phyloP scores from a whole-genome alignment of 92 coral and sea anemone genomes.

The Porites rus region DNA sequence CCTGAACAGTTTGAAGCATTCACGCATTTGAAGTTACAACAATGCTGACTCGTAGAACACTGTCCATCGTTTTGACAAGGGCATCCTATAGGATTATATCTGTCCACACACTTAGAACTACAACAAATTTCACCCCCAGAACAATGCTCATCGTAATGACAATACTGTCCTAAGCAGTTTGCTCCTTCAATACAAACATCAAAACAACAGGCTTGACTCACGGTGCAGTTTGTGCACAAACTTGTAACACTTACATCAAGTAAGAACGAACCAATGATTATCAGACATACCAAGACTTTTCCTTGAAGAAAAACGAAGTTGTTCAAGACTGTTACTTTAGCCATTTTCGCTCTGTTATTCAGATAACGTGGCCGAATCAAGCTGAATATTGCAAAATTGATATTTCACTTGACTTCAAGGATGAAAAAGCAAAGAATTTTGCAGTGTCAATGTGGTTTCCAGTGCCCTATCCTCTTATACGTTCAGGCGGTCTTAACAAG shows the following conservation, averaged over 20 bases:
- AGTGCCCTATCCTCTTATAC: too few species aligned
- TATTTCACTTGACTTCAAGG: too few species aligned
- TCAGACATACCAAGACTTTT: not conserved
- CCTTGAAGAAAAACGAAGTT: not conserved
- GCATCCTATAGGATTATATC: not conserved
- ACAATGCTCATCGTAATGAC: not conserved
- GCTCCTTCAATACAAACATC: not conserved
- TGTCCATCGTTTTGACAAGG: not conserved
- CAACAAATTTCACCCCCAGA: not conserved
- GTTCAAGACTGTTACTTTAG: not conserved
- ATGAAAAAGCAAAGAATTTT: too few species aligned
- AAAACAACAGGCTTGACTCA: not conserved
- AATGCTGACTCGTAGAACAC: not conserved
- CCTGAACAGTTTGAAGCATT: not conserved
- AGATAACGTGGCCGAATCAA: not conserved
- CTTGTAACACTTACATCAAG: not conserved
- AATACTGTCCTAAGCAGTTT: not conserved
- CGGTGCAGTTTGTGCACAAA: not conserved
- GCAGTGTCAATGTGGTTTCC: too few species aligned
- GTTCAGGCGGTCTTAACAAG: too few species aligned
- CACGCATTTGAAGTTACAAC: not conserved
- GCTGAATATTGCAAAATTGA: not conserved
- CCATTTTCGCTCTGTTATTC: not conserved
- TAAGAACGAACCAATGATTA: not conserved
- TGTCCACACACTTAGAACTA: not conserved